A percentile compares a stretch with the other conserved stretches of the same genome.
Evolutionary conservation across 1,140 invertebrate species (phyloP).

Genomic region (Alviniconcha marisindica): DNA sequence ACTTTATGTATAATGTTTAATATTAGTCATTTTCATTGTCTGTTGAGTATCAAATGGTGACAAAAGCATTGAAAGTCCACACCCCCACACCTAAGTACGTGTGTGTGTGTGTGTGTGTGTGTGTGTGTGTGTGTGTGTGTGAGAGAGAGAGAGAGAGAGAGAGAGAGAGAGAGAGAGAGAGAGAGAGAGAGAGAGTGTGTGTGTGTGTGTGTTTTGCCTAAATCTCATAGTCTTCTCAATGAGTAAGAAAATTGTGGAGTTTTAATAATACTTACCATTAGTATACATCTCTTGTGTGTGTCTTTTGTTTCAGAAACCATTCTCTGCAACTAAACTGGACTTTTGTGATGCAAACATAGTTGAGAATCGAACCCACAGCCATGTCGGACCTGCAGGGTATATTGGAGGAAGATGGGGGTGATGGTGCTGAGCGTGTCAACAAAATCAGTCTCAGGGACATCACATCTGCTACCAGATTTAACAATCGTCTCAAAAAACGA

Average conservation of each 20-base stretch:
- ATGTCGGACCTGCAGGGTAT: conserved; percentile 10
- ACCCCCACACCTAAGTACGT: no score
- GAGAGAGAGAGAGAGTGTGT: neutral
- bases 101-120: conserved; percentile 7
- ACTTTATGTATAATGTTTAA: no score
- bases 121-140: conserved; percentile 2
- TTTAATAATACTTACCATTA: no score
- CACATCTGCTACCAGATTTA: neutral
- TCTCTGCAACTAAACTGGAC: no score
- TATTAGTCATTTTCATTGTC: no score
- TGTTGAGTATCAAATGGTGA: no score
- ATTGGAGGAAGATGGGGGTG: conserved; percentile 9
- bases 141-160: neutral
- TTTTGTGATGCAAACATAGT: no score
- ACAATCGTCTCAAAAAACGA: neutral
- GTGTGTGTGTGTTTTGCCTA: neutral
- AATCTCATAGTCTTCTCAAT: no score
- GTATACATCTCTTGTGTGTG: no score
- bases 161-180: neutral
- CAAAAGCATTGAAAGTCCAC: no score
- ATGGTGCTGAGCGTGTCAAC: neutral
- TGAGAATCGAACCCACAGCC: neutral
- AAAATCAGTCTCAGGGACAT: neutral
- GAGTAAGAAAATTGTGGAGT: no score
- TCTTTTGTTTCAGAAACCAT: no score